Evolutionary conservation across 2,888 invertebrate species (phyloP).

Genomic region (Elysia crispata): DNA sequence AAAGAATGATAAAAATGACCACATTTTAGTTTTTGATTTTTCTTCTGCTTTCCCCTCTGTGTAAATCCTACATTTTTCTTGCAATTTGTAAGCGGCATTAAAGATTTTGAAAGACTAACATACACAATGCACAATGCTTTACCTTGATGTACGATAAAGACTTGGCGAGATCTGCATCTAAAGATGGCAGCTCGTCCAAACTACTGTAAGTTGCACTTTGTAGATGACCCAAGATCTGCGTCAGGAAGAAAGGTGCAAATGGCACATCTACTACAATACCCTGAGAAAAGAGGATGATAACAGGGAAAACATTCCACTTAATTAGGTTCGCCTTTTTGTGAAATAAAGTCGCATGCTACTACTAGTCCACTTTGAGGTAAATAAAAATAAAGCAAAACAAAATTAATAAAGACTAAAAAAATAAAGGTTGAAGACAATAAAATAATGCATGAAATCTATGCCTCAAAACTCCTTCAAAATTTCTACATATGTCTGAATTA

Average conservation of each 20-base stretch:
- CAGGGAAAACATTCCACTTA: not conserved
- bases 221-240: constrained; percentile 94
- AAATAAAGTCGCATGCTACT: too few relatives aligned
- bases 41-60: too few relatives aligned
- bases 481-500: too few relatives aligned
- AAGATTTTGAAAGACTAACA: too few relatives aligned
- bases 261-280: constrained; percentile 99
- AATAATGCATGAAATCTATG: too few relatives aligned
- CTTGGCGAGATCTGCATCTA: constrained; percentile 96
- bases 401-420: not conserved
- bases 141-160: constrained; percentile 95
- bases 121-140: constrained; percentile 9
- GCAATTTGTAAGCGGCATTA: too few relatives aligned
- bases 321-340: too few relatives aligned
- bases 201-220: constrained; percentile 96
- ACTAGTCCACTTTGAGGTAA: too few relatives aligned
- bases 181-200: constrained; percentile 97
- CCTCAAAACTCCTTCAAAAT: too few relatives aligned
- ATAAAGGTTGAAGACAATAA: too few relatives aligned
- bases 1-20: too few relatives aligned
- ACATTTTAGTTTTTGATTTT: not conserved
- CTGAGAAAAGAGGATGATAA: constrained; percentile 79
- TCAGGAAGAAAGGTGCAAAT: constrained; percentile 98
- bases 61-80: too few relatives aligned
- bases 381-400: not conserved